Percentiles rank a stretch among this genome's conserved stretches.
Conservation (phyloP, 2,797 vertebrate species). For the Sebastes wilsoni region DNA sequence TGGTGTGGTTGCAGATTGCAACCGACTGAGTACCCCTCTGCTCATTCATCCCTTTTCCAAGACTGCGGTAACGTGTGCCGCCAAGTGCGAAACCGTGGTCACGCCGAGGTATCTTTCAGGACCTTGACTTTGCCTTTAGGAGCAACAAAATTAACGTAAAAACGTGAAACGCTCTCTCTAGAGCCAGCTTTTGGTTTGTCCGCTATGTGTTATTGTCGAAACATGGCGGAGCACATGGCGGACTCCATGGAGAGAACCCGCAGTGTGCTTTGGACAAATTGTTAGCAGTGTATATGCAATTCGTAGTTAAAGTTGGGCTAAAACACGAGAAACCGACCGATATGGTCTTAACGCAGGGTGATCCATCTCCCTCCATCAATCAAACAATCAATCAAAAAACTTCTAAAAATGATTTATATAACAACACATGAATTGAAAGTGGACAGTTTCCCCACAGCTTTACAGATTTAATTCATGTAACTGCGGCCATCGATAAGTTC, state of each 20-base stretch:
- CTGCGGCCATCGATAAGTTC: background rate
- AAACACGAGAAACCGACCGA: background rate
- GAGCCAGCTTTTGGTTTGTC: background rate
- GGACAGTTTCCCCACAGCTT: background rate
- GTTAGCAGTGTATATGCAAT: background rate
- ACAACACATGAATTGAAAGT: background rate
- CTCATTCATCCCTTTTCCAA: no score
- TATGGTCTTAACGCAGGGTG: background rate
- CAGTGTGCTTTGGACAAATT: background rate
- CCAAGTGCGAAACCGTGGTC: accelerated
- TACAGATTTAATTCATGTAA: background rate
- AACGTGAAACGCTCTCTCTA: background rate
- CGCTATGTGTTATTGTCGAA: background rate
- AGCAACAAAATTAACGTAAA: no score
- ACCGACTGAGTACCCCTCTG: no score
- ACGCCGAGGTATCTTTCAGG: no score
- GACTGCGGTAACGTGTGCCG: no score
- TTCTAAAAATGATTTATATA: background rate
- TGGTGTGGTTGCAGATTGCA: no score
- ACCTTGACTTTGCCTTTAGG: no score
- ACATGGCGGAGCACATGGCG: background rate
- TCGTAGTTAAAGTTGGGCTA: background rate
- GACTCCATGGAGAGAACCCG: background rate
- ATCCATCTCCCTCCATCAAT: background rate
- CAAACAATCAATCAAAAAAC: background rate